Percentiles rank a stretch among this genome's conserved stretches.
Conservation (phyloP, 2,113 vertebrate genomes). For the Myodes glareolus region DNA sequence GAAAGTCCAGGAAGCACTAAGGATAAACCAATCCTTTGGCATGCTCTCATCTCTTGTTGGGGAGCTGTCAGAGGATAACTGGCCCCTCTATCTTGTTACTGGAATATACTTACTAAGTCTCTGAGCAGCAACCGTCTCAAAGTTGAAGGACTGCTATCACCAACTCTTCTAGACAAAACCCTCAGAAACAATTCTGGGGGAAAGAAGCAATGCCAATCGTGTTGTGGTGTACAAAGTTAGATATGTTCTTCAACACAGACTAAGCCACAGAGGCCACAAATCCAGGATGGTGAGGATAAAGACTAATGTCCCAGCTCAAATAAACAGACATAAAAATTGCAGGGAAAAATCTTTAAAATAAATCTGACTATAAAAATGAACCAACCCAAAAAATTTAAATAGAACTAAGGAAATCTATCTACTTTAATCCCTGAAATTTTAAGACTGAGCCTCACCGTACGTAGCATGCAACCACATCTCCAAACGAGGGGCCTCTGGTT, state of each 20-base stretch:
- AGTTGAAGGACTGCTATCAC: background rate
- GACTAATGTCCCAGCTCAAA: background rate
- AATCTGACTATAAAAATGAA: conserved; percentile 35
- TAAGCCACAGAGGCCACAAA: background rate
- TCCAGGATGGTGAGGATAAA: background rate
- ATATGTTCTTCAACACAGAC: background rate
- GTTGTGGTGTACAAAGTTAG: conserved; percentile 37
- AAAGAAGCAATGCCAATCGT: background rate
- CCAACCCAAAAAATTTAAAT: background rate
- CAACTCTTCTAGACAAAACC: background rate
- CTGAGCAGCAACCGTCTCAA: background rate
- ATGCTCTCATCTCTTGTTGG: background rate
- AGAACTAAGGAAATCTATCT: background rate
- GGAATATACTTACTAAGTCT: background rate
- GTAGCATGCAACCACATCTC: background rate
- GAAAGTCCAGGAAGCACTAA: background rate
- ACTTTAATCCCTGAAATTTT: background rate
- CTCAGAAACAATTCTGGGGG: background rate
- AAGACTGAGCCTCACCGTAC: background rate
- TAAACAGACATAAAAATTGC: background rate
- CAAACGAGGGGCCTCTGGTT: background rate
- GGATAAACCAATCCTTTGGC: conserved; percentile 30
- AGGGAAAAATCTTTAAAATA: conserved; percentile 8
- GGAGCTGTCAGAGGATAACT: background rate
- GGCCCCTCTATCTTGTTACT: background rate